Conservation (phyloP, 2,888 invertebrate species). For the Acronicta aceris region DNA sequence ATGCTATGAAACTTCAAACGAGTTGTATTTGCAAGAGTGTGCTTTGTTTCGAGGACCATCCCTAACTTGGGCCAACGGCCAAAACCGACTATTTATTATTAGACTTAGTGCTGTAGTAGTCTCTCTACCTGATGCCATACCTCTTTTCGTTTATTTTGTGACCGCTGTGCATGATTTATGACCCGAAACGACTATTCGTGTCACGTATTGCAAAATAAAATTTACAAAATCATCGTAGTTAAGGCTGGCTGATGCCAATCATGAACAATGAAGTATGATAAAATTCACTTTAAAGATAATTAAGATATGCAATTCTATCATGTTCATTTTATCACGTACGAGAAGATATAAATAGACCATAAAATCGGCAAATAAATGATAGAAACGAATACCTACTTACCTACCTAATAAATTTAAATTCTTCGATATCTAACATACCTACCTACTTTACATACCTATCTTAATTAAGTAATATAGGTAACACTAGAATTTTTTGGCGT, state of each 20-base stretch:
- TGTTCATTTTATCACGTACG: conserved; percentile 33
- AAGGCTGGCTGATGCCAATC: conserved; percentile 23
- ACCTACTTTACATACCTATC: too few relatives aligned
- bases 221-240: conserved; percentile 13
- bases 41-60: conserved; percentile 64
- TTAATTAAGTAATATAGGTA: too few relatives aligned
- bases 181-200: conserved; percentile 38
- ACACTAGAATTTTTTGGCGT: too few relatives aligned
- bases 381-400: background rate
- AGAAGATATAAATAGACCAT: conserved; percentile 2
- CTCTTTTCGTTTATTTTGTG: conserved; percentile 61
- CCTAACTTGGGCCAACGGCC: conserved; percentile 78
- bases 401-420: too few relatives aligned
- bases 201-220: conserved; percentile 27
- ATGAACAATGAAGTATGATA: conserved; percentile 21
- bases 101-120: conserved; percentile 78
- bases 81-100: conserved; percentile 83
- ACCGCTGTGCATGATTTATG: conserved; percentile 57
- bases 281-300: conserved; percentile 33
- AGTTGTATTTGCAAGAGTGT: conserved; percentile 51
- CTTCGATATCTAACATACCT: too few relatives aligned
- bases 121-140: conserved; percentile 76
- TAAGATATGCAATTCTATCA: conserved; percentile 31
- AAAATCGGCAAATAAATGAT: conserved; percentile 1
- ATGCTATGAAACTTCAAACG: conserved; percentile 36